Base-by-base conservation (phyloP, 2,888 invertebrate species). In the Cyclophora albipunctata region DNA sequence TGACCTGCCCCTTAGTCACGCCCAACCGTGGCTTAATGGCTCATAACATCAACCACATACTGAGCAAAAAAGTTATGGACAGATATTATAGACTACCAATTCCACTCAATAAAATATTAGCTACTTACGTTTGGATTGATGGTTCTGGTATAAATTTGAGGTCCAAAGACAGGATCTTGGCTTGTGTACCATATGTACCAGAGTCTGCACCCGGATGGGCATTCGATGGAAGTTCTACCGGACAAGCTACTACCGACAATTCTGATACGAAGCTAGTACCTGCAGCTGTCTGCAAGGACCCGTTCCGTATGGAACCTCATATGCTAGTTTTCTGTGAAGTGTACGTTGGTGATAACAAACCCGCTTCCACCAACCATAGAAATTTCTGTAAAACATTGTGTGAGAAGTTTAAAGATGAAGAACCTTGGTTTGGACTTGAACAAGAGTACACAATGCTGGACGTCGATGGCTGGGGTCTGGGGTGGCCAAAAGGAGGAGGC, bases 401-500 rank as follows among this genome's bases (percentile, higher is more conserved):
- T 87, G 91, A 92, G 59, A 84, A 90, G 48, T 93, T 93, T 40
- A 90, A 89, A 55, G 91, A 90, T 3, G 87, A 92, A 47, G 92
- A 93, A 49, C 96, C 96, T 3, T 96, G 96, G 96, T 97, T 97
- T 75, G 97, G 97, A 3, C 93, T 97, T 64, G 97, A 97, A 77
- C 97, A 97, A 80, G 97, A 97, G 72, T 97, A 96, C 77, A 96
- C 96, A 3, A 91, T 97, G 73, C 81, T 96, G 42, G 97, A 97
- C 69, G 92, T 94, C 64, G 96, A 97, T 71, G 91, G 93, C n/a
- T 93, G 96, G 88, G 97, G 96, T 3, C 90, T 96, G 46, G 97
- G 97, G 35, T 98, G 97, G 97, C 97, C 97, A 4, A 95, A 95
- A 77, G 95, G 96, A 64, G 97, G 97, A 47, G 97, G 94, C 66